These are phyloP conservation scores for Loxodonta africana DNA, from an alignment of 2,113 vertebrate species.

Conservation along the genomic window DNA sequence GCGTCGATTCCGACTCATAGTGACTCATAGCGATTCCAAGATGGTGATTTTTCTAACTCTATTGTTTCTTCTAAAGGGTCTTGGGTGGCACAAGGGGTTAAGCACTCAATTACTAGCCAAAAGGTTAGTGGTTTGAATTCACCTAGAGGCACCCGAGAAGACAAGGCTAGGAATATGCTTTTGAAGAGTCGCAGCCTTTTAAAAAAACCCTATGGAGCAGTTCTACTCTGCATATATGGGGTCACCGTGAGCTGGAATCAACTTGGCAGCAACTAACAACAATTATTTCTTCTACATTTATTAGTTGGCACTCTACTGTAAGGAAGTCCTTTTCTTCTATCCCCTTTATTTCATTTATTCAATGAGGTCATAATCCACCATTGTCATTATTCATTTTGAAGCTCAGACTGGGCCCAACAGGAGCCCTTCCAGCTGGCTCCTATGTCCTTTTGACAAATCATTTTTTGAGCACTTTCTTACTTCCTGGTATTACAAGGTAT, in stretches of 20 bases:
- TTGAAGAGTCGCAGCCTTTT: not conserved
- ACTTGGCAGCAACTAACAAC: not conserved
- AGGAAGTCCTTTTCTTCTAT: not conserved
- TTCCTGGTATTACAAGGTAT: not conserved
- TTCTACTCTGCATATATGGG: not conserved
- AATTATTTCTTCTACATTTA: not conserved
- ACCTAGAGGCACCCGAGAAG: not conserved
- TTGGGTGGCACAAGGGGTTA: not conserved
- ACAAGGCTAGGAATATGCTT: not conserved
- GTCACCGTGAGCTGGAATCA: not conserved
- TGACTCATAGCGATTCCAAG: not conserved
- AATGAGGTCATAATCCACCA: not conserved
- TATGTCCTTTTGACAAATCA: not conserved
- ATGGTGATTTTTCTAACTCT: not conserved
- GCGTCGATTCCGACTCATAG: too few relatives aligned
- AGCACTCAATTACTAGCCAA: not conserved
- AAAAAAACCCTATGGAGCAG: not conserved
- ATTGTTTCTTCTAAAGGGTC: not conserved
- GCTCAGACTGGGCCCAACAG: not conserved
- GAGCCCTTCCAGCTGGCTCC: not conserved
- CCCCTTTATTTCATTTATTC: not conserved
- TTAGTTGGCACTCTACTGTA: slow-evolving; percentile 17
- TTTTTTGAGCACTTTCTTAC: not conserved
- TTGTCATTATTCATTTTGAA: slow-evolving; percentile 21
- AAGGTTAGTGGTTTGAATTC: not conserved